Percentiles rank a stretch among this genome's conserved stretches.
Evolutionary conservation across 2,113 vertebrate genomes (phyloP).

Genomic region (Bothrops jararaca): DNA sequence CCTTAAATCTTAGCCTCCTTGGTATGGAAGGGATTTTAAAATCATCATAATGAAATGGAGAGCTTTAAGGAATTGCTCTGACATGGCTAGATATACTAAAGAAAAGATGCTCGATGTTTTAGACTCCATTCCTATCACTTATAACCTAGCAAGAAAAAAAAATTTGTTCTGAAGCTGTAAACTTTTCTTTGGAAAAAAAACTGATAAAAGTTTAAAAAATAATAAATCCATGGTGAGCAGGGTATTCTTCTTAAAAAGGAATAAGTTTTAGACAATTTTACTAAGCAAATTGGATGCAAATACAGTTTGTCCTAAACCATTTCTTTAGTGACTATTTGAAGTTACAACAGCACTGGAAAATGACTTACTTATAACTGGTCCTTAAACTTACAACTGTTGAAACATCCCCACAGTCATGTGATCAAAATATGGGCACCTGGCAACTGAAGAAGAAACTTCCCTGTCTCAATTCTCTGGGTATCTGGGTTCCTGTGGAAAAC

Average conservation of each 20-base stretch:
- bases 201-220: neutral
- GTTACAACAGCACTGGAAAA: neutral
- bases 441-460: neutral
- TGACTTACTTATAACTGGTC: neutral
- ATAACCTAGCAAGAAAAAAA: neutral
- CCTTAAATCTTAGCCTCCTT: neutral
- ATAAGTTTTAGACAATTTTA: too few species aligned
- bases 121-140: neutral
- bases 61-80: neutral
- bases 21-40: neutral
- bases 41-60: neutral
- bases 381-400: neutral
- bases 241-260: too few species aligned
- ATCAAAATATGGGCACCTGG: neutral
- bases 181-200: neutral
- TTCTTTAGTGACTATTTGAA: neutral
- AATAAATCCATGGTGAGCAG: too few species aligned
- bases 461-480: neutral
- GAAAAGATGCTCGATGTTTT: neutral
- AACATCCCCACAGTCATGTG: neutral
- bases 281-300: neutral
- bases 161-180: neutral
- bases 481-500: neutral
- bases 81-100: neutral
- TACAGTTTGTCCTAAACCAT: neutral